Evolutionary conservation across 2,888 invertebrate species (phyloP), one percentile per base, ranked within the genome.

Genomic region (Agrenia bidenticulata): DNA sequence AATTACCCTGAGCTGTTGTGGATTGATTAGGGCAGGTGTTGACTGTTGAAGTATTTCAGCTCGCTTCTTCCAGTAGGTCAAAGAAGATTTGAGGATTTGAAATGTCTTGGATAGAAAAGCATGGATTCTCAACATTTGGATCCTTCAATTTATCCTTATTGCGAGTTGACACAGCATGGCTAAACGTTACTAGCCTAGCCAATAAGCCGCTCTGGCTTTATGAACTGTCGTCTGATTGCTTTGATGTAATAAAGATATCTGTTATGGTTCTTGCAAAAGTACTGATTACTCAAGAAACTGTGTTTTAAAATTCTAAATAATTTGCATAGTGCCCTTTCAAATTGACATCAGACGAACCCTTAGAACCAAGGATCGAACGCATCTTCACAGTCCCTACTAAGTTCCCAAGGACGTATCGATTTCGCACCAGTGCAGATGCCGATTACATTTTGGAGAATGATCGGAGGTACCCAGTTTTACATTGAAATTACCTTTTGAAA

Each of bases 171-270:
- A 81, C 89, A 80, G 89, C 89, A 0, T 89, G 86, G 75, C 79
- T 84, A 75, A 80, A 81, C 63, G 80, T 83, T 37, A 81, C 78
- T n/a, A 74, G 72, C 19, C 75, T 77, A 60, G 55, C 60, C 4
- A 73, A 74, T 70, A 58, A 78, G 4, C 78, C 78, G 66, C 80
- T 83, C 7, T 85, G 84, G 77, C 80, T 89, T 4, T 89, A 89
- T 77, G 81, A 84, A 17, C 84, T 88, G 0, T 87, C 88, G 23
- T 85, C 86, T 61, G 88, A 89, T 76, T 90, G 90, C 77, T 83
- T 85, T 77, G 82, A 84, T 80, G 90, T 89, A 80, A 83, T 32
- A 7, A 32, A 32, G 11, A n/a, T n/a, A n/a, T n/a, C n/a, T n/a
- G n/a, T n/a, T n/a, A n/a, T n/a, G n/a, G 13, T 39, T 39, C 13